A percentile compares a stretch with the other conserved stretches of the same genome.
These are phyloP conservation scores for Porites rus DNA, from an alignment of 92 coral and sea anemone species.

Conservation along the genomic window DNA sequence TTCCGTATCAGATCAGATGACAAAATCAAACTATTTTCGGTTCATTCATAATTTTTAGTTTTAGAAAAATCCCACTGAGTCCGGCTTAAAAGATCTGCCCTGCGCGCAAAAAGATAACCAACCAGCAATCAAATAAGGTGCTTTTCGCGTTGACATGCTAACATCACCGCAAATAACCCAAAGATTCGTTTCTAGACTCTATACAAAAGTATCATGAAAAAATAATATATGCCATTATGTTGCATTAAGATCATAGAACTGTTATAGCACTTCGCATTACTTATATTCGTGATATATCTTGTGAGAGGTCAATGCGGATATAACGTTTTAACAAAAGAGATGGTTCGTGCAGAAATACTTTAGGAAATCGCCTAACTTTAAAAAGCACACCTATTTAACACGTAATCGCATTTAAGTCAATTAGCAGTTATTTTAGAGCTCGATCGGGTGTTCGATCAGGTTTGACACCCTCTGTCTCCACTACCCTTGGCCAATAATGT, in stretches of 20 bases:
- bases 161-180: slow-evolving; percentile 18
- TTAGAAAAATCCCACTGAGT: background rate
- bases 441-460: slow-evolving; percentile 1
- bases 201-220: slow-evolving; percentile 6
- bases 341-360: background rate
- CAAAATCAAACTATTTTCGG: background rate
- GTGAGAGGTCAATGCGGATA: too few species aligned
- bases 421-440: slow-evolving; percentile 64
- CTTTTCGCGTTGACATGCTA: slow-evolving; percentile 15
- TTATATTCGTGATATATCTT: background rate
- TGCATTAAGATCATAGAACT: background rate
- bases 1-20: slow-evolving; percentile 32
- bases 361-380: slow-evolving; percentile 9
- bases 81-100: background rate
- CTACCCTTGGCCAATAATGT: slow-evolving; percentile 16
- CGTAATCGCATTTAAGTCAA: slow-evolving; percentile 82
- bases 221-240: background rate
- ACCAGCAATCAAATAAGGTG: background rate
- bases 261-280: background rate
- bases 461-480: background rate
- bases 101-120: background rate
- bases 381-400: slow-evolving; percentile 67
- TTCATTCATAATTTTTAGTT: background rate
- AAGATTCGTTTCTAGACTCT: slow-evolving; percentile 12
- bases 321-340: background rate